Base-by-base conservation (phyloP, 1,140 invertebrate species). In the Dinothrombium tinctorium region DNA sequence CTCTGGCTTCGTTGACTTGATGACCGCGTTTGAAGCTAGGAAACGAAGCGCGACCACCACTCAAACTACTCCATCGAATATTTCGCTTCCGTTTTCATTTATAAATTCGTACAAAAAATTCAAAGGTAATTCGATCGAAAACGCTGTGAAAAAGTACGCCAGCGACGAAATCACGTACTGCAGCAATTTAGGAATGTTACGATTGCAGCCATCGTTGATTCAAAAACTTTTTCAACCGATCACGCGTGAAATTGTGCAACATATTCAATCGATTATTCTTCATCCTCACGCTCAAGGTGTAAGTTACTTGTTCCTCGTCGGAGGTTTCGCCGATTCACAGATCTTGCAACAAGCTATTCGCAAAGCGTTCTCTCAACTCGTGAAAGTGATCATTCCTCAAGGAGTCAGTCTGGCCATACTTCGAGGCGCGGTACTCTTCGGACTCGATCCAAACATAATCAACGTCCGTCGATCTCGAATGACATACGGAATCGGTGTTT, bases 401-500 rank as follows among this genome's bases (percentile, higher is more conserved):
- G 57, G 53, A 11, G 55, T 60, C 1, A 56, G 57, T 42, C 45
- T 64, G 25, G 60, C 62, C 21, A 62, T 62, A 17, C 49, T 65
- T 3, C 51, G 55, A 40, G 63, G 69, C 20, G 68, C 68, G n/a
- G 67, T 69, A 14, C 51, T 65, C 22, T 71, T 61, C 53, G 69
- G 68, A 5, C 49, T 69, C 14, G 63, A 71, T 48, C 67, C 68
- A 3, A 56, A 57, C 15, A 53, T 68, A 1, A 61, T 69, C 2
- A 59, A 57, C 7, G 56, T 65, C 2, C 51, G 67, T 17, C 53
- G 64, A 40, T 62, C 65, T 0, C 56, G 63, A 17, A 52, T 67
- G 40, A 69, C 68, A 2, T 70, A 69, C 49, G 69, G 69, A 5
- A 62, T 71, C 5, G 68, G 67, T n/a, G 62, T 71, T 12, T 54